These are phyloP conservation scores for Philereme transversata DNA, from an alignment of 2,888 invertebrate species.

Conservation along the genomic window DNA sequence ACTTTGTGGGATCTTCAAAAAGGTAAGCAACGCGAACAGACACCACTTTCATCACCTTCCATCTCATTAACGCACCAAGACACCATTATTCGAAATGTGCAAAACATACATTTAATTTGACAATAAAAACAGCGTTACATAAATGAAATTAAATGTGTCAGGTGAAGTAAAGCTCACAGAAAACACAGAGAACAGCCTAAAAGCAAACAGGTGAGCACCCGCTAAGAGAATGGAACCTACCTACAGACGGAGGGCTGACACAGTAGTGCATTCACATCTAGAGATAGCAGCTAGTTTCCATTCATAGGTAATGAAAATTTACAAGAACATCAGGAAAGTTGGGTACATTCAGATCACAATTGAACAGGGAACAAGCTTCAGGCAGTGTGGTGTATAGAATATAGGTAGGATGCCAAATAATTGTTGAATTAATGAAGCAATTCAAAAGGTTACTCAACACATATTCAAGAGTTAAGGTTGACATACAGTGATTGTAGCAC, in stretches of 20 bases:
- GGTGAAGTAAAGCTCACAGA: neutral
- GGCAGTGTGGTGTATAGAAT: slow-evolving; percentile 11
- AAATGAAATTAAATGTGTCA: no score
- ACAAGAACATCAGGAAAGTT: slow-evolving; percentile 3
- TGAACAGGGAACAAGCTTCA: slow-evolving; percentile 12
- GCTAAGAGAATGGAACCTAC: slow-evolving; percentile 1
- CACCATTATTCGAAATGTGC: no score
- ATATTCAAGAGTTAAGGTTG: no score
- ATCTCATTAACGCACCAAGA: no score
- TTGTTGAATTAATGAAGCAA: neutral
- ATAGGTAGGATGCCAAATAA: slow-evolving; percentile 2
- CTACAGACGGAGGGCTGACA: slow-evolving; percentile 45
- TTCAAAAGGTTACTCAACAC: neutral
- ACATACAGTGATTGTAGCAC: slow-evolving; percentile 1
- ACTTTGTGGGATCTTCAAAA: slow-evolving; percentile 14
- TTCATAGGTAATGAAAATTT: slow-evolving; percentile 2
- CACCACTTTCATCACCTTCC: neutral
- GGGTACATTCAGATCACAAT: slow-evolving; percentile 9
- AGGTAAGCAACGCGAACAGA: slow-evolving; percentile 13
- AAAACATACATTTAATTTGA: no score
- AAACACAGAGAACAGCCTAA: neutral
- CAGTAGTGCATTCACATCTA: slow-evolving; percentile 72
- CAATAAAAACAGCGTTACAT: no score
- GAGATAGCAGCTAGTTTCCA: slow-evolving; percentile 75
- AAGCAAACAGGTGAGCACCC: neutral